These are phyloP conservation scores for Coelinius sp. DNA, from an alignment of 2,888 invertebrate species.

Conservation along the genomic window DNA sequence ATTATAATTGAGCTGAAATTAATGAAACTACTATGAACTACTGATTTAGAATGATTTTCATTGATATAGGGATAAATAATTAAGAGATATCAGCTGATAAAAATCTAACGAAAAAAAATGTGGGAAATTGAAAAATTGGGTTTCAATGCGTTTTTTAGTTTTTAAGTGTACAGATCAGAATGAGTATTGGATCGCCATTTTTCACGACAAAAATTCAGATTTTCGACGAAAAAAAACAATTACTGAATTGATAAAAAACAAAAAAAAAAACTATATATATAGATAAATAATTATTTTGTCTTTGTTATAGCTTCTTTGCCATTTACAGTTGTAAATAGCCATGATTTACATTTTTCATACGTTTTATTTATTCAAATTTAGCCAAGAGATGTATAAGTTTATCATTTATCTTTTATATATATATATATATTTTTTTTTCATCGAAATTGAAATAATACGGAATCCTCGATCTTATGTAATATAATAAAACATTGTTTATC, in stretches of 20 bases:
- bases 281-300: slow-evolving; percentile 59
- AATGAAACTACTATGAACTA: neutral
- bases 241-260: slow-evolving; percentile 47
- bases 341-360: slow-evolving; percentile 68
- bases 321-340: slow-evolving; percentile 70
- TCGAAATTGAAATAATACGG: neutral
- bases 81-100: slow-evolving; percentile 27
- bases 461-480: slow-evolving; percentile 63
- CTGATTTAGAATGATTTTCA: neutral
- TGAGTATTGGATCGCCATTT: slow-evolving; percentile 24
- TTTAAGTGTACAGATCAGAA: slow-evolving; percentile 60
- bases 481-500: slow-evolving; percentile 66
- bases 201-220: slow-evolving; percentile 32
- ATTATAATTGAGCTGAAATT: neutral
- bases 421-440: slow-evolving; percentile 21
- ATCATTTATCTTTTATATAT: slow-evolving; percentile 1
- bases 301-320: slow-evolving; percentile 66
- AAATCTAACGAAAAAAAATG: slow-evolving; percentile 1
- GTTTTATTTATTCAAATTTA: slow-evolving; percentile 64
- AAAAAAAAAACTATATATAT: slow-evolving; percentile 48
- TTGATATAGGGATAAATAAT: neutral
- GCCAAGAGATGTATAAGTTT: neutral
- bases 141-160: slow-evolving; percentile 56
- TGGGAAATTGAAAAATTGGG: slow-evolving; percentile 27
- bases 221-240: slow-evolving; percentile 28